phyloP scores from a whole-genome alignment of 2,888 invertebrate species.

The Hermodice carunculata region DNA sequence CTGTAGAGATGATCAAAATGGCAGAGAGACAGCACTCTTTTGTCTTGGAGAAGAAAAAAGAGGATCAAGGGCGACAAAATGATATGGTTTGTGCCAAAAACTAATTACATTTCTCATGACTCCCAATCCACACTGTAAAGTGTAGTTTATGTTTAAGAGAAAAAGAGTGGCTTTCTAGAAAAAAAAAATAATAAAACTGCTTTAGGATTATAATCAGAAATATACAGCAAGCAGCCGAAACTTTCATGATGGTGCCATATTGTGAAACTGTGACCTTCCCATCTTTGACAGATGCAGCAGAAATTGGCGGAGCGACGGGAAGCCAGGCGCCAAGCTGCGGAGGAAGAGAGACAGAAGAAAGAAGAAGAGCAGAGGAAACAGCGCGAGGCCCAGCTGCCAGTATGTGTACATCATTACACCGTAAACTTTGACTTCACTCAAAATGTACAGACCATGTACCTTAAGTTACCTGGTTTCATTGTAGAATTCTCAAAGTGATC shows the following conservation, averaged over 20 bases:
- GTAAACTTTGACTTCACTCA: not conserved
- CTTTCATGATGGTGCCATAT: not conserved
- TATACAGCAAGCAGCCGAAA: not conserved
- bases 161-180: too few species aligned
- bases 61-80: slow-evolving; percentile 43
- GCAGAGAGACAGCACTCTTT: slow-evolving; percentile 39
- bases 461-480: too few species aligned
- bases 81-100: slow-evolving; percentile 31
- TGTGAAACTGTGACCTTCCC: too few species aligned
- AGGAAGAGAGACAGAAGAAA: slow-evolving; percentile 24
- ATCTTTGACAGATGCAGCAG: slow-evolving; percentile 45
- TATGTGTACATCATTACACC: not conserved
- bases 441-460: too few species aligned
- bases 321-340: slow-evolving; percentile 39
- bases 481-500: too few species aligned
- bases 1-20: slow-evolving; percentile 40
- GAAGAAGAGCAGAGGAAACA: not conserved
- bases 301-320: slow-evolving; percentile 45
- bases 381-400: slow-evolving; percentile 6
- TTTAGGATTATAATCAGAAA: not conserved
- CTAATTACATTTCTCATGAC: not conserved
- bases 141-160: too few species aligned
- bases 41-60: slow-evolving; percentile 30
- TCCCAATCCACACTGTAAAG: too few species aligned
- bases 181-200: too few species aligned